Percentiles rank a stretch among this genome's conserved stretches.
These are phyloP conservation scores for Takifugu flavidus DNA, from an alignment of 2,113 vertebrate genomes.

Conservation along the genomic window DNA sequence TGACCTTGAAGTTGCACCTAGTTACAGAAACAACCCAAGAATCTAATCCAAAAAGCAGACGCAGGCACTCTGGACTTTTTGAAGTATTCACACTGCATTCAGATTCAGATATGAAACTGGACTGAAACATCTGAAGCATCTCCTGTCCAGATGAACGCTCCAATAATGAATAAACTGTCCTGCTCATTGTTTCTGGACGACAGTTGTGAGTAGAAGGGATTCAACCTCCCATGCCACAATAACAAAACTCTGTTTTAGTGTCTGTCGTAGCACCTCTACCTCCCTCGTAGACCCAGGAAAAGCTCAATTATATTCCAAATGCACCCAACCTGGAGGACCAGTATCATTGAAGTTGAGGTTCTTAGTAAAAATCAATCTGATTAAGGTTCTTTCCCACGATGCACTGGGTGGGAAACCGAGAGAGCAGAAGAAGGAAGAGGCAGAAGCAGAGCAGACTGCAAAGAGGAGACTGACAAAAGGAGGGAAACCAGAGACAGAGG, in stretches of 20 bases:
- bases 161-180: no score
- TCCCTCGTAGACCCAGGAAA: neutral
- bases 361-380: slow-evolving; percentile 24
- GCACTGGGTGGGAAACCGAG: neutral
- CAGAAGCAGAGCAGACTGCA: neutral
- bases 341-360: slow-evolving; percentile 24
- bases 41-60: neutral
- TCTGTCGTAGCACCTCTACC: neutral
- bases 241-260: no score
- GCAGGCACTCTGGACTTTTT: neutral
- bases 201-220: no score
- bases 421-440: neutral
- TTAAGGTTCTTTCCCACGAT: slow-evolving; percentile 16
- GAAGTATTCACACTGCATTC: no score
- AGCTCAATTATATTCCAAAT: slow-evolving; percentile 14
- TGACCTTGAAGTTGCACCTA: neutral
- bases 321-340: slow-evolving; percentile 5
- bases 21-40: slow-evolving; percentile 5
- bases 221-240: no score
- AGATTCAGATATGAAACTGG: no score
- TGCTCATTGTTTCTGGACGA: no score
- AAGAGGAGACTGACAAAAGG: neutral
- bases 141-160: no score
- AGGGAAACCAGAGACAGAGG: no score
- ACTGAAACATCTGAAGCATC: no score